Conservation (phyloP, 2,113 vertebrate genomes). For the Phoxinus phoxinus region DNA sequence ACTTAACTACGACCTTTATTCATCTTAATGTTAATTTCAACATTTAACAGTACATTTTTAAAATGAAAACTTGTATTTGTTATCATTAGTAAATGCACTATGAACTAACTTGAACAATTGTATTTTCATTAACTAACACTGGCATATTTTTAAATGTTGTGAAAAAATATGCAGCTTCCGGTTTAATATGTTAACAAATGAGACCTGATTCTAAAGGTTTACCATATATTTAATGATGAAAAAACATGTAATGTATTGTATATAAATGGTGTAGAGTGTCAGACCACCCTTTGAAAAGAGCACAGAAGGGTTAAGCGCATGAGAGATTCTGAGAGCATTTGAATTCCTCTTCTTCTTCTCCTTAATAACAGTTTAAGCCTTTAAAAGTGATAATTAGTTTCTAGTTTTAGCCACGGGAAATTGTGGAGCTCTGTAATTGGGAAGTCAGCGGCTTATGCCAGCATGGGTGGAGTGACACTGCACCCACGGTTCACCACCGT, state of each 20-base stretch:
- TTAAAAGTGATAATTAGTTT: conserved; percentile 78
- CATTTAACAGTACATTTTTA: too few species aligned
- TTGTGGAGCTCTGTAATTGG: conserved; percentile 78
- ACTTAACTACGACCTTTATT: too few species aligned
- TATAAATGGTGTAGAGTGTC: background rate
- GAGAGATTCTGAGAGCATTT: conserved; percentile 18
- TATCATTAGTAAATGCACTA: too few species aligned
- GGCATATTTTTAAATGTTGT: too few species aligned
- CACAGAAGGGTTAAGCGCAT: conserved; percentile 61
- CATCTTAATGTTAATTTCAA: too few species aligned
- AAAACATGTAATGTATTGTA: background rate
- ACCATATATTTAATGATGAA: background rate
- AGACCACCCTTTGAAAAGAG: conserved; percentile 13
- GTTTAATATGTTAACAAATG: too few species aligned
- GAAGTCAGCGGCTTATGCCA: conserved; percentile 70
- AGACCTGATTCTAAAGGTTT: too few species aligned
- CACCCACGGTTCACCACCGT: conserved; percentile 62
- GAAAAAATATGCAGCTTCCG: too few species aligned
- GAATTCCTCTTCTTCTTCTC: conserved; percentile 56
- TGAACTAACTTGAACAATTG: too few species aligned
- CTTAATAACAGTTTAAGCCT: conserved; percentile 80
- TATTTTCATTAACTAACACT: too few species aligned
- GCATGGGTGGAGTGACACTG: conserved; percentile 72
- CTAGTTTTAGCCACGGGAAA: conserved; percentile 74
- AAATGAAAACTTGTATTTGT: too few species aligned